These are phyloP conservation scores for Hydrophis major DNA, from an alignment of 2,797 vertebrate species.

Conservation along the genomic window DNA sequence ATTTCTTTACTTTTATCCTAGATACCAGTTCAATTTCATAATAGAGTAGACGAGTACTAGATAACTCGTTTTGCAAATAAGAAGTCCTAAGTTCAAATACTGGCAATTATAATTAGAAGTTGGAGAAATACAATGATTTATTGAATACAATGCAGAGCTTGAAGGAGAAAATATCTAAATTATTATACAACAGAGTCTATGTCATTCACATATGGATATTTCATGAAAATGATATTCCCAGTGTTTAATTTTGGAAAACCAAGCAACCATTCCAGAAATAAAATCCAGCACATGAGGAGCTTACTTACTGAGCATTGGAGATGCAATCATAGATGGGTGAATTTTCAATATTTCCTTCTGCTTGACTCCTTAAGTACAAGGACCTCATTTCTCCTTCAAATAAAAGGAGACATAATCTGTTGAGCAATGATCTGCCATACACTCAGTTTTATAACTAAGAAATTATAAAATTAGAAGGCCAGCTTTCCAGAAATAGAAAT, in stretches of 20 bases:
- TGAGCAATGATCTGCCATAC: conserved; percentile 1
- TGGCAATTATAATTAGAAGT: background rate
- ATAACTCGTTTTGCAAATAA: background rate
- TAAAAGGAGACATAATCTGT: conserved; percentile 13
- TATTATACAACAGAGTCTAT: background rate
- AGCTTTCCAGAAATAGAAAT: background rate
- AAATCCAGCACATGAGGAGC: background rate
- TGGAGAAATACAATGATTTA: background rate
- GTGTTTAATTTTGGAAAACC: background rate
- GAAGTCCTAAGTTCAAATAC: background rate
- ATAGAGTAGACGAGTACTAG: background rate
- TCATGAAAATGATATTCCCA: background rate
- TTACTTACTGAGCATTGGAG: conserved; percentile 71
- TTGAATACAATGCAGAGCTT: background rate
- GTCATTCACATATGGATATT: background rate
- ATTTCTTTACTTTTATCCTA: background rate
- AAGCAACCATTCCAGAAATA: background rate
- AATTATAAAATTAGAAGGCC: background rate
- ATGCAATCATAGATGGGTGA: conserved; percentile 59
- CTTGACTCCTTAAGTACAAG: conserved; percentile 74
- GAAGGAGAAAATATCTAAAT: background rate
- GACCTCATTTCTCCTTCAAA: conserved; percentile 73
- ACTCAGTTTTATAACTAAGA: background rate
- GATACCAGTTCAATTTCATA: background rate
- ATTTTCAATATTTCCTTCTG: conserved; percentile 65